phyloP scores from a whole-genome alignment of 2,888 invertebrate species.

The Drosophila colorata region DNA sequence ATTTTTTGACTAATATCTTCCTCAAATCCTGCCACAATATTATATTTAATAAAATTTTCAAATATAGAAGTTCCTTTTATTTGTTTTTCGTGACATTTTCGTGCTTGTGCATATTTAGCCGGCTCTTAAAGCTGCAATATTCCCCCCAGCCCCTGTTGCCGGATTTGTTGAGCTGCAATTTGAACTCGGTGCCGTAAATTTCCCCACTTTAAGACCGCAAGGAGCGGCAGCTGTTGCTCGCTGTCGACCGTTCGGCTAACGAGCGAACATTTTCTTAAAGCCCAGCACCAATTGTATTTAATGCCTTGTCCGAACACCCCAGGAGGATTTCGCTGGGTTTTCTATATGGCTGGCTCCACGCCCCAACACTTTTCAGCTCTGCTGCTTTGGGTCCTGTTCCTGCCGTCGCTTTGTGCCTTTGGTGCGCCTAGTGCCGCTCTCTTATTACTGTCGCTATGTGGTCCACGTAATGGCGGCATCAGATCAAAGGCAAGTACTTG shows the following conservation, averaged over 20 bases:
- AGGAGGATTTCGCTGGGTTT: conserved; percentile 42
- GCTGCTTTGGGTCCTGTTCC: conserved; percentile 3
- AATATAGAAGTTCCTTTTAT: background rate
- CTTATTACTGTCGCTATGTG: conserved; percentile 59
- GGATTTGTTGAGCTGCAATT: conserved; percentile 39
- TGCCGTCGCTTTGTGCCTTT: conserved; percentile 63
- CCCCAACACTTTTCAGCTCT: conserved; percentile 41
- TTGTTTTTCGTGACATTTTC: background rate
- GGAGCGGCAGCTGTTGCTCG: conserved; percentile 52
- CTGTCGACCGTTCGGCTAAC: conserved; percentile 45
- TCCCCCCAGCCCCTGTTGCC: conserved; percentile 3
- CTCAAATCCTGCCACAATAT: too few species aligned
- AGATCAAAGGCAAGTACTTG: conserved; percentile 64
- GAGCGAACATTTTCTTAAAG: conserved; percentile 66
- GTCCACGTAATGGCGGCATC: conserved; percentile 62
- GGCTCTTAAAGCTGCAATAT: conserved; percentile 20
- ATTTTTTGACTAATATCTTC: too few species aligned
- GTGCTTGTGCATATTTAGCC: background rate
- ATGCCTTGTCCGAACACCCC: conserved; percentile 62
- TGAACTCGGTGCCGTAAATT: conserved; percentile 44
- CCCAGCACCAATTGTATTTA: conserved; percentile 69
- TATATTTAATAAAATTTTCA: background rate
- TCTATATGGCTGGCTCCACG: conserved; percentile 28
- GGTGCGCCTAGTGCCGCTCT: conserved; percentile 50
- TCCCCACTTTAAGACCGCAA: conserved; percentile 55